A percentile compares a stretch with the other conserved stretches of the same genome.
These are phyloP conservation scores for Hesperia comma DNA, from an alignment of 2,888 invertebrate species.

Conservation along the genomic window DNA sequence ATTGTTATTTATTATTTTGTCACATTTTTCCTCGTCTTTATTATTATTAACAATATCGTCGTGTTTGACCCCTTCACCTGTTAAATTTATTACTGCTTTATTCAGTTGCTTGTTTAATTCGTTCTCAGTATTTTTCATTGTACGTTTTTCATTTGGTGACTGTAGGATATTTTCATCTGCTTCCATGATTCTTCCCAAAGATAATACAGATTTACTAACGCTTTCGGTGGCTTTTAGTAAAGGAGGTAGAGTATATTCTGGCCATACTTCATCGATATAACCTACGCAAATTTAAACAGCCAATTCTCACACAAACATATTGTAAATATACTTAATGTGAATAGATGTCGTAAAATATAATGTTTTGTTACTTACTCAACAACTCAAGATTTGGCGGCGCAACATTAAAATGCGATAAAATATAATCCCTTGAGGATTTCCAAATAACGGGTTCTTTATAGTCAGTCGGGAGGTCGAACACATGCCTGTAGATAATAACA, in stretches of 20 bases:
- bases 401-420: slow-evolving; percentile 43
- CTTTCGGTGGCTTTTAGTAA: slow-evolving; percentile 57
- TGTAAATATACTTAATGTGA: background rate
- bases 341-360: background rate
- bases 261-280: slow-evolving; percentile 66
- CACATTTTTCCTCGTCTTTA: background rate
- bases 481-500: background rate
- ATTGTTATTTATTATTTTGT: background rate
- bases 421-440: slow-evolving; percentile 34
- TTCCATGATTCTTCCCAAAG: slow-evolving; percentile 67
- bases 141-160: slow-evolving; percentile 2
- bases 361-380: slow-evolving; percentile 57
- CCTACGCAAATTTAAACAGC: slow-evolving; percentile 18
- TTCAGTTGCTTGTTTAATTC: background rate
- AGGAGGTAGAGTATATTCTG: slow-evolving; percentile 51
- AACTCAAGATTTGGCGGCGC: slow-evolving; percentile 58
- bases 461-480: background rate
- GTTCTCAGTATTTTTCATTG: background rate
- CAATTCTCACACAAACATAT: background rate
- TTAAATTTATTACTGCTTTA: background rate
- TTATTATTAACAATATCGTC: background rate
- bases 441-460: slow-evolving; percentile 19
- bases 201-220: slow-evolving; percentile 64
- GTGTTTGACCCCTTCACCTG: background rate
- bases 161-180: slow-evolving; percentile 47